Evolutionary conservation across 2,797 vertebrate genomes (phyloP).

Genomic region (Tadarida brasiliensis): DNA sequence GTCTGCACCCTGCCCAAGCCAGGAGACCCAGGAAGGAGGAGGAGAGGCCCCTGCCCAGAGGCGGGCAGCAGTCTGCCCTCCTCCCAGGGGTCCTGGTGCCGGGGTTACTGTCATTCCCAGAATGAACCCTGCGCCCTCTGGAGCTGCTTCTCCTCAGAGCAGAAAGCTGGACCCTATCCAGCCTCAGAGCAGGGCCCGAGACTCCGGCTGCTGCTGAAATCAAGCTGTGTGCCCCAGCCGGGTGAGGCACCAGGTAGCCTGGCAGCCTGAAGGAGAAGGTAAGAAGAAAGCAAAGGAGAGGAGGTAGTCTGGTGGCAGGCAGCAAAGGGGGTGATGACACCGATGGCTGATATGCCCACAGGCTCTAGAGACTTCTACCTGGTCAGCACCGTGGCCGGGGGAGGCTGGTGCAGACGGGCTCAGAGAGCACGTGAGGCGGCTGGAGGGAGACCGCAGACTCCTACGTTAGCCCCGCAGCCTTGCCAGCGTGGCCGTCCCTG

Average conservation of each 20-base stretch:
- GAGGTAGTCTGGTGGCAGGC: background rate
- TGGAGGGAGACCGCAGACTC: background rate
- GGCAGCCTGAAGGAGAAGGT: background rate
- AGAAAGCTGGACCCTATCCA: background rate
- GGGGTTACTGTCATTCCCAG: background rate
- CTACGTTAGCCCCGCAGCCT: background rate
- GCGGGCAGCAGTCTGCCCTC: fast-evolving
- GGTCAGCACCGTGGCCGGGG: background rate
- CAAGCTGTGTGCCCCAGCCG: background rate
- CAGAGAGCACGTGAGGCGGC: background rate
- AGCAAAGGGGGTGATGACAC: background rate
- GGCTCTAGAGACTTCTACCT: background rate
- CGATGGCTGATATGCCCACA: background rate
- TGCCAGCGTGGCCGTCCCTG: background rate
- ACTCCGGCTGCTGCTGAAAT: background rate
- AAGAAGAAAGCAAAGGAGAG: background rate
- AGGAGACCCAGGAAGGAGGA: background rate
- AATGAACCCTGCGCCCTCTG: background rate
- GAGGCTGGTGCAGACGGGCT: background rate
- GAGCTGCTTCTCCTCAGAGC: background rate
- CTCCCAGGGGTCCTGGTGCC: background rate
- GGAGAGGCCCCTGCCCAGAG: background rate
- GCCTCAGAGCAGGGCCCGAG: background rate
- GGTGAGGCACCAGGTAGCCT: too few relatives aligned
- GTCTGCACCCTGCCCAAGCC: background rate